phyloP scores from a whole-genome alignment of 2,113 vertebrate species.

The Columbina picui region DNA sequence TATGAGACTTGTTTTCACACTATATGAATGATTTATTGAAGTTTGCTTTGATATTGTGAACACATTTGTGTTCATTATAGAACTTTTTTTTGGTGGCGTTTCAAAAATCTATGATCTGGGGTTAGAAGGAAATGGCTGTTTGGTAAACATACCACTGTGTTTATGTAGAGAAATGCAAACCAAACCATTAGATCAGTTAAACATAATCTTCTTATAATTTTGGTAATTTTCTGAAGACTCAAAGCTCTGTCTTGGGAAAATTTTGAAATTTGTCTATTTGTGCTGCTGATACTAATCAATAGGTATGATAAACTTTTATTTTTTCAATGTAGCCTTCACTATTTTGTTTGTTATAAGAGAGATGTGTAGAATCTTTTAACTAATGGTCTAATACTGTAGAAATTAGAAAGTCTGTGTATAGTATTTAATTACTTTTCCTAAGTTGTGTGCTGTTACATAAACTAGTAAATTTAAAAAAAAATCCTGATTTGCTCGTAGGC shows the following conservation, averaged over 20 bases:
- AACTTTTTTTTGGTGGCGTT: background rate
- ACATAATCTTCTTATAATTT: slow-evolving; percentile 25
- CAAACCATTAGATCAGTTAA: slow-evolving; percentile 60
- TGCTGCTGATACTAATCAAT: background rate
- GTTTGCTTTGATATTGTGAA: slow-evolving; percentile 1
- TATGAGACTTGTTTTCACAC: background rate
- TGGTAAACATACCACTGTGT: slow-evolving; percentile 69
- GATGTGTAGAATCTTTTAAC: background rate
- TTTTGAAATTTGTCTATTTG: slow-evolving; percentile 45
- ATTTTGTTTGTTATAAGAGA: background rate
- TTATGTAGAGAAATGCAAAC: slow-evolving; percentile 72
- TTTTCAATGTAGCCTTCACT: background rate
- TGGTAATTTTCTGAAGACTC: background rate
- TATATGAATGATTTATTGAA: background rate
- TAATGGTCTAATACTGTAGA: background rate
- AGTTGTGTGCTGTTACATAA: background rate
- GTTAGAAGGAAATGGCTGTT: slow-evolving; percentile 47
- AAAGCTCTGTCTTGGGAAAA: slow-evolving; percentile 30
- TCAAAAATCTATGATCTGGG: background rate
- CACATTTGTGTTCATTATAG: background rate
- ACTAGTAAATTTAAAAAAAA: slow-evolving; percentile 15
- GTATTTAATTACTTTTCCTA: background rate
- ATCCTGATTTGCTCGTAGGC: background rate
- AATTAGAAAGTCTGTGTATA: slow-evolving; percentile 17
- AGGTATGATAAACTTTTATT: background rate